Evolutionary conservation across 2,113 vertebrate species (phyloP).

Genomic region (Triplophysa tibetana): DNA sequence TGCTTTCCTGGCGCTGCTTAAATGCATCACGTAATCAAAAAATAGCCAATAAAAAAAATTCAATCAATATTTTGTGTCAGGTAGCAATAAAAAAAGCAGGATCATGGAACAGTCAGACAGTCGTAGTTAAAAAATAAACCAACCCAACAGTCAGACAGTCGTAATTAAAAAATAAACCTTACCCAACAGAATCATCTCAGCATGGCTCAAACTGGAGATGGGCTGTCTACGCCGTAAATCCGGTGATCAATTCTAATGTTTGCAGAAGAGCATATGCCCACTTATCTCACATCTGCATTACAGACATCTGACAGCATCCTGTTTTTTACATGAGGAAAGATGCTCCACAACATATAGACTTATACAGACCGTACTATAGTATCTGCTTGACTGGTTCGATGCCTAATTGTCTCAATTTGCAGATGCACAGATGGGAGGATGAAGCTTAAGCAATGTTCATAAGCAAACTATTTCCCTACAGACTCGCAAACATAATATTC

Average conservation of each 20-base stretch:
- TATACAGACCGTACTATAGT: background rate
- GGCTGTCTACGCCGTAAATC: background rate
- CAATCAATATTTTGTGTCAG: too few relatives aligned
- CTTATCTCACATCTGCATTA: slow-evolving; percentile 1
- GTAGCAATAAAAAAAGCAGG: too few relatives aligned
- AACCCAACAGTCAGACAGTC: too few relatives aligned
- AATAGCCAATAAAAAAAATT: too few relatives aligned
- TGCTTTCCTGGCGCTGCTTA: too few relatives aligned
- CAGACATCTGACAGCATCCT: background rate
- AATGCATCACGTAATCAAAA: too few relatives aligned
- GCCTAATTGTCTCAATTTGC: slow-evolving; percentile 14
- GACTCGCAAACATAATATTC: background rate
- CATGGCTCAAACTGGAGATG: too few relatives aligned
- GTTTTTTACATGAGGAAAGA: background rate
- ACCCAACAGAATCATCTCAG: too few relatives aligned
- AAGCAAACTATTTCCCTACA: background rate
- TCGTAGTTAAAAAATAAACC: too few relatives aligned
- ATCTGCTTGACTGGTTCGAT: background rate
- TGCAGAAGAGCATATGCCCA: background rate
- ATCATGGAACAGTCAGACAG: too few relatives aligned
- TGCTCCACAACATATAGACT: background rate
- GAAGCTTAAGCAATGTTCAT: background rate
- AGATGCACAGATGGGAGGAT: slow-evolving; percentile 18
- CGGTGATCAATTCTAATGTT: background rate
- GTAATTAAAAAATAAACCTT: too few relatives aligned